Base-by-base conservation (phyloP, 2,888 invertebrate species). In the Agrochola litura region DNA sequence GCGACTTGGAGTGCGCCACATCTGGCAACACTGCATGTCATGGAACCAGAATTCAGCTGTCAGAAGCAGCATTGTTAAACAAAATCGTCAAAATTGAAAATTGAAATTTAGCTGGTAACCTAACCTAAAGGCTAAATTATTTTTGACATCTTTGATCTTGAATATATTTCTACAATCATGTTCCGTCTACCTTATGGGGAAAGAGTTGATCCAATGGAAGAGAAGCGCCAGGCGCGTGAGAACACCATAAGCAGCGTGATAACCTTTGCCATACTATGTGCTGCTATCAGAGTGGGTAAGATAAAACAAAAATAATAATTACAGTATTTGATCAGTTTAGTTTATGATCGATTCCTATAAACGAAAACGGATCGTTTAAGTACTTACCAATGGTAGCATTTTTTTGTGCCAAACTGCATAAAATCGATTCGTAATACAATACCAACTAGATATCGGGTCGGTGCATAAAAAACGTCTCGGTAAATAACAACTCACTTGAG, bases 111-210 rank as follows among this genome's bases (percentile, higher is more conserved):
- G 37, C 25, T 77, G 60, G 30, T 43, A 60, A 9, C 6, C 0
- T 79, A 78, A 37, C 81, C 73, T 81, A 8, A 2, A 54, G 6
- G 19, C n/a, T 30, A 58, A 43, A 52, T 65, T 65, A 52, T 37
- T 74, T 65, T 65, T 65, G 56, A 78, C 65, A 74, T 60, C 52
- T 65, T 74, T 66, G 78, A 46, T 73, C 78, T 73, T 49, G 30
- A 78, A 4, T 72, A 49, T 74, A 81, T 61, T 82, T 66, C 52
- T 49, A 52, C 52, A 77, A 82, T 67, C 68, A 97, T 97, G 97
- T 97, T 96, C 88, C 96, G 97, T 41, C 89, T 97, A 90, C 96
- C 96, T 0, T 93, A 93, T 68, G 96, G 95, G 63, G 97, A 97
- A 88, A 92, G 95, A 86, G 93, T 95, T 60, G 97, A 97, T 84